A percentile compares a stretch with the other conserved stretches of the same genome.
Conservation (phyloP, 2,888 invertebrate genomes). For the Drosophila recens region DNA sequence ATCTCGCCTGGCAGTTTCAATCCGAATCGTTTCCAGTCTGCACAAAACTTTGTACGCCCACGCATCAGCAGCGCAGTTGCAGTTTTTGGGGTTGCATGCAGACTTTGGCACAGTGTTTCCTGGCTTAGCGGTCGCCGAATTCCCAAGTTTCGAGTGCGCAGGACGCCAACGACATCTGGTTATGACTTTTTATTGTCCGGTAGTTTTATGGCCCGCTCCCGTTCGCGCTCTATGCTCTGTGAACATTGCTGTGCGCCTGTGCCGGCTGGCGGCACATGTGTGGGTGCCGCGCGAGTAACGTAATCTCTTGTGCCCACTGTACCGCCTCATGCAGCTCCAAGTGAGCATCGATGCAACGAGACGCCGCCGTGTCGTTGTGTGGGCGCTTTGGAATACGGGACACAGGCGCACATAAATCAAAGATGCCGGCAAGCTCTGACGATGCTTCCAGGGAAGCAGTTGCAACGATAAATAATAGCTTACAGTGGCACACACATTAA, state of each 20-base stretch:
- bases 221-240: background rate
- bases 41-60: constrained; percentile 51
- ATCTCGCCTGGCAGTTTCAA: constrained; percentile 35
- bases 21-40: constrained; percentile 65
- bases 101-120: constrained; percentile 41
- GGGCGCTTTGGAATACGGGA: constrained; percentile 64
- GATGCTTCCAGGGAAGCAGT: constrained; percentile 52
- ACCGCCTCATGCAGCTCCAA: background rate
- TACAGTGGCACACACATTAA: constrained; percentile 20
- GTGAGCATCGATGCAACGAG: background rate
- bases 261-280: constrained; percentile 69
- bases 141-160: constrained; percentile 44
- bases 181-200: constrained; percentile 9
- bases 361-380: constrained; percentile 53
- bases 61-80: constrained; percentile 38
- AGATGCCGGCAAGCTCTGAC: constrained; percentile 19
- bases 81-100: constrained; percentile 52
- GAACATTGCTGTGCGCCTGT: constrained; percentile 59
- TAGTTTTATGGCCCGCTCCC: background rate
- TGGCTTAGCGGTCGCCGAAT: constrained; percentile 8
- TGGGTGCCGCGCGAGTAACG: constrained; percentile 46
- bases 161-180: constrained; percentile 39
- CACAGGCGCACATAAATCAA: constrained; percentile 66
- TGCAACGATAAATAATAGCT: constrained; percentile 17
- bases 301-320: constrained; percentile 13